Evolutionary conservation across 2,797 vertebrate genomes (phyloP).

Genomic region (Acanthornis magna): DNA sequence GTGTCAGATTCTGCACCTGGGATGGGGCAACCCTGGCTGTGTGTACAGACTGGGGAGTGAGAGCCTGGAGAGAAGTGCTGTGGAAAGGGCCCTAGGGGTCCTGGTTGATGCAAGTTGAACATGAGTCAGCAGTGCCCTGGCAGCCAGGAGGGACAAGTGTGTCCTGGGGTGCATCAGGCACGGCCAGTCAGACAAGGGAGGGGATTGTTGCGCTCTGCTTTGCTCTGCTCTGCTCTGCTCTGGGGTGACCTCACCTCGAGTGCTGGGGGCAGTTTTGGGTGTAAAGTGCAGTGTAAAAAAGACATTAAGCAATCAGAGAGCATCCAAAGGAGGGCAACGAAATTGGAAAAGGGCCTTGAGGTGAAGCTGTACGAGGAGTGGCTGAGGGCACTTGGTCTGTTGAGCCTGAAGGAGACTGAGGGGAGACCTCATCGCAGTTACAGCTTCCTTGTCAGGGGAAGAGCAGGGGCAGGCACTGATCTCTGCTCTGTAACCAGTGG

Average conservation of each 20-base stretch:
- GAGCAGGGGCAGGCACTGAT: not conserved
- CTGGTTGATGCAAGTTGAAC: fast-evolving
- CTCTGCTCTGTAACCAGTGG: not conserved
- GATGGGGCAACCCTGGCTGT: not conserved
- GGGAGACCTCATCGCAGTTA: not conserved
- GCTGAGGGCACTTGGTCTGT: not conserved
- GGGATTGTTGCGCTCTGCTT: not conserved
- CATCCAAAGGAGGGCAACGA: fast-evolving
- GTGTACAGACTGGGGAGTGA: not conserved
- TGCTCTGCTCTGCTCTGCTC: not conserved
- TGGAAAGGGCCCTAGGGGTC: fast-evolving
- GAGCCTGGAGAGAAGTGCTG: not conserved
- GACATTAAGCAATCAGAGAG: fast-evolving
- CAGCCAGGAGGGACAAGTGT: fast-evolving
- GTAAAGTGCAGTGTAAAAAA: not conserved
- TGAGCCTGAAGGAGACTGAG: not conserved
- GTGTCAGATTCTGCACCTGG: not conserved
- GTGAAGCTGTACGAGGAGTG: fast-evolving
- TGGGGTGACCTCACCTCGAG: fast-evolving
- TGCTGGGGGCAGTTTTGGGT: not conserved
- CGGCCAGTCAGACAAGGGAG: fast-evolving
- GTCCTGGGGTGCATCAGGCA: not conserved
- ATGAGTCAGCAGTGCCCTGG: not conserved
- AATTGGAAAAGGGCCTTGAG: not conserved
- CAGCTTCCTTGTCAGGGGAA: fast-evolving